Evolutionary conservation across 2,888 invertebrate species (phyloP).

Genomic region (Mimachlamys varia): DNA sequence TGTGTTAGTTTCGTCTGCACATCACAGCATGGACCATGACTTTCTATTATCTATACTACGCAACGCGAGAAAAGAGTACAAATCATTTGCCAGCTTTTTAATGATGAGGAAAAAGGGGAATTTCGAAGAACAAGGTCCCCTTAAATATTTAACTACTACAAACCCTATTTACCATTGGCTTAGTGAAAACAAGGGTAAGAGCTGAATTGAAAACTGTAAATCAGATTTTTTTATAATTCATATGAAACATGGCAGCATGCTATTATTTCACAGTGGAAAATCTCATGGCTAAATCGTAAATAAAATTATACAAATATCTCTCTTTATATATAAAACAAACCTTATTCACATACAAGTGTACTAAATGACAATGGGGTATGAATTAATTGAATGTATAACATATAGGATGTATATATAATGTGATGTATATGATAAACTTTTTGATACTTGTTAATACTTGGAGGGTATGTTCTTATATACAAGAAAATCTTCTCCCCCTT

Average conservation of each 20-base stretch:
- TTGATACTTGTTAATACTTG: background rate
- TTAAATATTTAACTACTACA: background rate
- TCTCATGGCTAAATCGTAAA: background rate
- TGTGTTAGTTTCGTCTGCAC: too few relatives aligned
- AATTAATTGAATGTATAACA: background rate
- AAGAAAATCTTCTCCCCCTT: background rate
- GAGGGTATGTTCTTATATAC: constrained; percentile 12
- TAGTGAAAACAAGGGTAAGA: background rate
- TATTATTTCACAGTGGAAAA: background rate
- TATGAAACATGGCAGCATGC: background rate
- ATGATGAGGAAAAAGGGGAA: background rate
- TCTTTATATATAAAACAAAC: background rate
- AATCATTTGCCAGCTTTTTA: background rate
- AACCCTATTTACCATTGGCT: background rate
- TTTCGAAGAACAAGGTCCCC: background rate
- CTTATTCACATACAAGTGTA: background rate
- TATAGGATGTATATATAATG: background rate
- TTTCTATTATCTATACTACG: too few relatives aligned
- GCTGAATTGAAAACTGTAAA: background rate
- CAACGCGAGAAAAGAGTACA: background rate
- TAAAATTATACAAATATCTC: background rate
- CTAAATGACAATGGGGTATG: background rate
- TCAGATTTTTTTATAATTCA: background rate
- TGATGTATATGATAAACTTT: background rate
- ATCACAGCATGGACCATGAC: too few relatives aligned